A percentile compares a stretch with the other conserved stretches of the same genome.
Evolutionary conservation across 2,797 vertebrate genomes (phyloP).

Genomic region (Helarctos malayanus): DNA sequence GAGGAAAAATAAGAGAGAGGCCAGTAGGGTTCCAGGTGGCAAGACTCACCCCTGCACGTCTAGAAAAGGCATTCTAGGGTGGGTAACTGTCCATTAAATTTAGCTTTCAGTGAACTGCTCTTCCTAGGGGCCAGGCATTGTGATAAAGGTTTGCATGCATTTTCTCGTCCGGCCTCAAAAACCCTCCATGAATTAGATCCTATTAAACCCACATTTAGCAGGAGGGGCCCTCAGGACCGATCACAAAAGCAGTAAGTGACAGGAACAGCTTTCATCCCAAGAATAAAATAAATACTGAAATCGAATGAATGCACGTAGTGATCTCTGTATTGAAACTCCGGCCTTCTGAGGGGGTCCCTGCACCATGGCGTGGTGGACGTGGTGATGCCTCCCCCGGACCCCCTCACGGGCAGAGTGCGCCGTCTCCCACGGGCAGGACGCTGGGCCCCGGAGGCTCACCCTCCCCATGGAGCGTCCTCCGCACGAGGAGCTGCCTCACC

Average conservation of each 20-base stretch:
- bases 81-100: rapidly evolving
- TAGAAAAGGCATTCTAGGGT: no score
- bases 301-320: rapidly evolving
- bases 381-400: rapidly evolving
- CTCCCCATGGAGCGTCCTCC: not conserved
- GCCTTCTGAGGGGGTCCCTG: not conserved
- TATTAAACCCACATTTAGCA: not conserved
- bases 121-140: rapidly evolving
- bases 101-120: rapidly evolving
- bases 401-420: rapidly evolving
- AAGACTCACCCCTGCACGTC: not conserved
- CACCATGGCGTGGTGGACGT: rapidly evolving
- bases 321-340: not conserved
- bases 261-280: not conserved
- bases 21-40: not conserved
- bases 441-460: not conserved
- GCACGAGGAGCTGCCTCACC: not conserved
- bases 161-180: not conserved
- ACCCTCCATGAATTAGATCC: no score
- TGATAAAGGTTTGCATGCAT: rapidly evolving
- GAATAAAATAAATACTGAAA: not conserved
- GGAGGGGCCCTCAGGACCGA: not conserved
- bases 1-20: not conserved
- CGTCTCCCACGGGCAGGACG: not conserved
- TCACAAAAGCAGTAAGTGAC: rapidly evolving